Evolutionary conservation across 2,888 invertebrate genomes (phyloP).

Genomic region (Lysandra coridon): DNA sequence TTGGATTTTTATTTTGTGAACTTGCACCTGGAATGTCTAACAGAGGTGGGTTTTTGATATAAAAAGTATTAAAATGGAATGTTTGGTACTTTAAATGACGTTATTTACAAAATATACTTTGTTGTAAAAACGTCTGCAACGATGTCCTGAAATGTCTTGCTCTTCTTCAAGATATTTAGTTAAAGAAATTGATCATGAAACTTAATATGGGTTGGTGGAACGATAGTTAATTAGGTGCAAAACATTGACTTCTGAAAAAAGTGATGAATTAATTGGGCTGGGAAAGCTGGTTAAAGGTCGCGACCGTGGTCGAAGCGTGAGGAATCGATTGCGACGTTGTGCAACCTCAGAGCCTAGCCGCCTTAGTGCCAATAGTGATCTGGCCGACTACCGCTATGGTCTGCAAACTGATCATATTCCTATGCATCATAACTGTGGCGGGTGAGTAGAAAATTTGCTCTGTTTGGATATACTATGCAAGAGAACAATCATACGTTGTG

Average conservation of each 20-base stretch:
- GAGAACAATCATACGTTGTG: not conserved
- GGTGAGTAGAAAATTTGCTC: slow-evolving; percentile 46
- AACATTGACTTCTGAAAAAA: slow-evolving; percentile 26
- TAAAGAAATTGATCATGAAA: not conserved
- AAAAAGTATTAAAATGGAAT: not conserved
- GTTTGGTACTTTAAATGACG: not conserved
- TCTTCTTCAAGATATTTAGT: not conserved
- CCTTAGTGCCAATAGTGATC: slow-evolving; percentile 43
- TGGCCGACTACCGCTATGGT: slow-evolving; percentile 44
- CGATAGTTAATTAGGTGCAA: not conserved
- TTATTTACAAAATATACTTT: not conserved
- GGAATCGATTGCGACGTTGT: slow-evolving; percentile 62
- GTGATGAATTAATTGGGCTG: slow-evolving; percentile 35
- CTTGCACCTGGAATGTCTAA: not conserved
- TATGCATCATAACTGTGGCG: slow-evolving; percentile 45
- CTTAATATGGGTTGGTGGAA: not conserved
- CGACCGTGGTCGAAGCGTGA: slow-evolving; percentile 63
- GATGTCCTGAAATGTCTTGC: not conserved
- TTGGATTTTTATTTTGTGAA: not conserved
- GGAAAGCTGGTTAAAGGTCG: slow-evolving; percentile 52
- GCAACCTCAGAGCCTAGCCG: slow-evolving; percentile 54
- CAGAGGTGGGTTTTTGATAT: not conserved
- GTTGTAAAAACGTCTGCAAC: not conserved
- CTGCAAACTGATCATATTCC: slow-evolving; percentile 43
- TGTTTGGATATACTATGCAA: not conserved